phyloP scores from a whole-genome alignment of 2,797 vertebrate species.

The Eupleurogrammus muticus region DNA sequence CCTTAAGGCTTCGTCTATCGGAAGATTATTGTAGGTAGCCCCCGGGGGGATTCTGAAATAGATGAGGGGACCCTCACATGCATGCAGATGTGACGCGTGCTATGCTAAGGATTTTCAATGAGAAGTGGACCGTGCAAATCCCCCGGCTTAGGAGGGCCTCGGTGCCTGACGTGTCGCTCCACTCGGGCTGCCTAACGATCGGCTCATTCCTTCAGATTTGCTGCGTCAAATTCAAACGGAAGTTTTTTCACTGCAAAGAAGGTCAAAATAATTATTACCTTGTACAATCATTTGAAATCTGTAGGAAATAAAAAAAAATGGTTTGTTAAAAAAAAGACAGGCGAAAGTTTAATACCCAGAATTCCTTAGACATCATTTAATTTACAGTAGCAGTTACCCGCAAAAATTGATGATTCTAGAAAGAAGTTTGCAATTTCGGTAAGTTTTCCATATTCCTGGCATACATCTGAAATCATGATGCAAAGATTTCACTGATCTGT shows the following conservation, averaged over 20 bases:
- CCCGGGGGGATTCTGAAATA: conserved; percentile 63
- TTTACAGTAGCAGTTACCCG: too few species aligned
- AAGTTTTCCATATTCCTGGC: too few species aligned
- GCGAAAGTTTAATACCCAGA: too few species aligned
- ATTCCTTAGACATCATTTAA: too few species aligned
- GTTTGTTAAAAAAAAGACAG: too few species aligned
- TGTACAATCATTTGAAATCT: neutral
- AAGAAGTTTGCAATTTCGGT: too few species aligned
- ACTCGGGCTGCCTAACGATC: neutral
- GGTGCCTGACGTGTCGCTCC: conserved; percentile 21
- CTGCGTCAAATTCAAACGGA: neutral
- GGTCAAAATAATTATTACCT: neutral
- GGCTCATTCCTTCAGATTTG: neutral
- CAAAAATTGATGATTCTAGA: too few species aligned
- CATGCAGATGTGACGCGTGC: conserved; percentile 69
- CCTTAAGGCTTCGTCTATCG: conserved; percentile 68
- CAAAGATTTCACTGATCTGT: too few species aligned
- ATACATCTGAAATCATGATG: too few species aligned
- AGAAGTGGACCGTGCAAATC: conserved; percentile 35
- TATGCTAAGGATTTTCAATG: conserved; percentile 62
- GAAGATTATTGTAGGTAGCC: conserved; percentile 70
- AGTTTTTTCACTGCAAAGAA: neutral
- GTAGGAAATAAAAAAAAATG: conserved; percentile 1
- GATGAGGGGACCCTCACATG: conserved; percentile 56
- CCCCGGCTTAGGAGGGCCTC: conserved; percentile 9